Conservation (phyloP, 2,797 vertebrate genomes). For the Taenioides sp. region DNA sequence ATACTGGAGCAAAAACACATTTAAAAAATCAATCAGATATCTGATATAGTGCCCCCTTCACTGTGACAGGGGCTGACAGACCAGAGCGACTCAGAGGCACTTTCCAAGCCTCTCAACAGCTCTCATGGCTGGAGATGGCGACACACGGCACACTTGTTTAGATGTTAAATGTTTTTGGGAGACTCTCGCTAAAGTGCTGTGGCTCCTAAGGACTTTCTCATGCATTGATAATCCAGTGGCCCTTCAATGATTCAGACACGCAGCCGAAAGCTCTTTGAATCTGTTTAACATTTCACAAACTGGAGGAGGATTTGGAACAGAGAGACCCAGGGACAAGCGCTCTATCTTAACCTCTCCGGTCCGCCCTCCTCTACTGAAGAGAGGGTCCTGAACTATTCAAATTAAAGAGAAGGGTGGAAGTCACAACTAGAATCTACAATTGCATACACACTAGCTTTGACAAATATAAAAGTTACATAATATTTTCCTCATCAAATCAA, state of each 20-base stretch:
- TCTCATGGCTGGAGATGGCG: conserved; percentile 48
- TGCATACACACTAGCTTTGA: conserved; percentile 4
- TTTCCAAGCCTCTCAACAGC: conserved; percentile 43
- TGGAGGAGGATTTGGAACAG: conserved; percentile 46
- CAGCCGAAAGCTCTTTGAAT: conserved; percentile 55
- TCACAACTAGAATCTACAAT: conserved; percentile 11
- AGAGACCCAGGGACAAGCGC: conserved; percentile 13
- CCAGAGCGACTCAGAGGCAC: conserved; percentile 39
- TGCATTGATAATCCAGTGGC: conserved; percentile 70
- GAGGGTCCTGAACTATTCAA: conserved; percentile 23
- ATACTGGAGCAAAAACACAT: too few species aligned
- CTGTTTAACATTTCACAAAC: conserved; percentile 66
- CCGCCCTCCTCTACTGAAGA: conserved; percentile 24
- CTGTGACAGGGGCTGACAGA: conserved; percentile 42
- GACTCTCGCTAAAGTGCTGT: conserved; percentile 55
- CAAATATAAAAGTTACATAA: conserved; percentile 28
- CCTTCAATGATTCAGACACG: conserved; percentile 71
- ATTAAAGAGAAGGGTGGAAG: conserved; percentile 22
- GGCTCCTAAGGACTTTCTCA: conserved; percentile 66
- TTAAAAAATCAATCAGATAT: conserved; percentile 2
- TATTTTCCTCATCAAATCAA: conserved; percentile 38
- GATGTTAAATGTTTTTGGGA: conserved; percentile 45
- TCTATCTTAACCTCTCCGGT: conserved; percentile 38
- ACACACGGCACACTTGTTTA: conserved; percentile 43
- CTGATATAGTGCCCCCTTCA: conserved; percentile 16